A percentile compares a stretch with the other conserved stretches of the same genome.
Evolutionary conservation across 2,113 vertebrate genomes (phyloP).

Genomic region (Siniperca knerii): DNA sequence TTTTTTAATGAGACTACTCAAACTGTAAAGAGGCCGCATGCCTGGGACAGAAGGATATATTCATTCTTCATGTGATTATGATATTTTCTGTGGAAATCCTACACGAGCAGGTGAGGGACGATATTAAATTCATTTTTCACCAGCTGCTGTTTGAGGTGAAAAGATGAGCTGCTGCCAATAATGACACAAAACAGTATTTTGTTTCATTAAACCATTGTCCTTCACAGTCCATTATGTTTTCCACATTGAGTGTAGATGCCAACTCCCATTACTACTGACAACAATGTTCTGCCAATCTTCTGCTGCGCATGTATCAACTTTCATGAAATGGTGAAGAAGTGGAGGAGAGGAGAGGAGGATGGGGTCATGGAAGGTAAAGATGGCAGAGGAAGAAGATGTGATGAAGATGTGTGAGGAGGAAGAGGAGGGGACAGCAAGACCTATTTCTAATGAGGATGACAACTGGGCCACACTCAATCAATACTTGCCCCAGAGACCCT

Average conservation of each 20-base stretch:
- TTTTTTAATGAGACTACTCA: not conserved
- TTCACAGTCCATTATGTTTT: slow-evolving; percentile 48
- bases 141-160: slow-evolving; percentile 54
- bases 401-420: slow-evolving; percentile 49
- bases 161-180: slow-evolving; percentile 35
- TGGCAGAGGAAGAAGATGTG: slow-evolving; percentile 19
- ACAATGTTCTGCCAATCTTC: slow-evolving; percentile 7
- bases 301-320: not conserved
- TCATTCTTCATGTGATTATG: slow-evolving; percentile 15
- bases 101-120: not conserved
- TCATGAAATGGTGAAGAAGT: slow-evolving; percentile 13
- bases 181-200: slow-evolving; percentile 36
- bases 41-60: not conserved
- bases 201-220: slow-evolving; percentile 53
- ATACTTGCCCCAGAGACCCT: slow-evolving; percentile 49
- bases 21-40: not conserved
- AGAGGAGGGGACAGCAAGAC: slow-evolving; percentile 43
- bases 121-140: slow-evolving; percentile 39
- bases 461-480: slow-evolving; percentile 74
- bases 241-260: slow-evolving; percentile 12
- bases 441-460: slow-evolving; percentile 74
- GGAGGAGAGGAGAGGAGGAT: not conserved
- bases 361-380: slow-evolving; percentile 12
- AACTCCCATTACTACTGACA: slow-evolving; percentile 31
- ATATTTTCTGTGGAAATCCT: slow-evolving; percentile 32